A percentile compares a stretch with the other conserved stretches of the same genome.
Conservation (phyloP, 1,140 invertebrate genomes). For the Procambarus virginalis region DNA sequence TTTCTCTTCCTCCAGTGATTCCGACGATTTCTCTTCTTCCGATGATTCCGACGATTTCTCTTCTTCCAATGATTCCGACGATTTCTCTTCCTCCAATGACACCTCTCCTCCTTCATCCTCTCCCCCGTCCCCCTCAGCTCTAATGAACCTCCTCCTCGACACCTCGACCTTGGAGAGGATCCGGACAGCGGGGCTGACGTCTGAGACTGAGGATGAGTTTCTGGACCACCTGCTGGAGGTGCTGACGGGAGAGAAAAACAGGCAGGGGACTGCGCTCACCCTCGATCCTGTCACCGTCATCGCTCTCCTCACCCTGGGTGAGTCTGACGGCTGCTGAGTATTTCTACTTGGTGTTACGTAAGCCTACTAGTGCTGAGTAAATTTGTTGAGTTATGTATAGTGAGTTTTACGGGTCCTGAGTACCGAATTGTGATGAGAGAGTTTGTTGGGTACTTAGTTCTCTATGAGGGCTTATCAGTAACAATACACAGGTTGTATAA, state of each 20-base stretch:
- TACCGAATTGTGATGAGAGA: too few species aligned
- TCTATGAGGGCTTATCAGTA: too few species aligned
- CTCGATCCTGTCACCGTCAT: conserved; percentile 66
- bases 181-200: conserved; percentile 18
- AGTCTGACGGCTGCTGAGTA: background rate
- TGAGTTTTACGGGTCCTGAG: too few species aligned
- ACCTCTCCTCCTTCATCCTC: background rate
- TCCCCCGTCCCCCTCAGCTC: background rate
- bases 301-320: conserved; percentile 63
- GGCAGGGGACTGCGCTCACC: conserved; percentile 44
- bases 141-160: conserved; percentile 38
- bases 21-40: too few species aligned
- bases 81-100: background rate
- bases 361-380: too few species aligned
- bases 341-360: too few species aligned
- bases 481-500: too few species aligned
- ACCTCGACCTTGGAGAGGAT: conserved; percentile 23
- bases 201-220: conserved; percentile 46
- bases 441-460: background rate
- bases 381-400: too few species aligned
- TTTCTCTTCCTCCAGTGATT: too few species aligned
- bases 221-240: conserved; percentile 47
- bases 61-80: too few species aligned
- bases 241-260: conserved; percentile 23
- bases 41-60: too few species aligned